Conservation (phyloP, 2,888 invertebrate genomes). For the Halocaridina rubra region DNA sequence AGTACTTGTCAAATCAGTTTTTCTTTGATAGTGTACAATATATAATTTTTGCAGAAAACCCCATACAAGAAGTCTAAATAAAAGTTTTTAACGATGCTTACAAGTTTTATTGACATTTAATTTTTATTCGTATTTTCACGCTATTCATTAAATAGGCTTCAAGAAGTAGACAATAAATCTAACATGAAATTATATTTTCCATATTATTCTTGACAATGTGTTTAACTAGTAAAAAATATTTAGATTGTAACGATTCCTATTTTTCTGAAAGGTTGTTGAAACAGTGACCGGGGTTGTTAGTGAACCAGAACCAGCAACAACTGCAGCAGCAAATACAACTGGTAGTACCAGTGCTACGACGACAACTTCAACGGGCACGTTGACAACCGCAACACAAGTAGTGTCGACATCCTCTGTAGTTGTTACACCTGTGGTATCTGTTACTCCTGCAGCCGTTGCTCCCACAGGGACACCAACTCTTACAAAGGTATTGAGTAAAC, state of each 20-base stretch:
- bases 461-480: conserved; percentile 13
- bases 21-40: too few species aligned
- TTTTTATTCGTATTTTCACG: too few species aligned
- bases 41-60: too few species aligned
- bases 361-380: neutral
- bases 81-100: too few species aligned
- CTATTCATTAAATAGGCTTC: too few species aligned
- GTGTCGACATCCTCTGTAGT: neutral
- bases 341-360: neutral
- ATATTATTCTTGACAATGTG: neutral
- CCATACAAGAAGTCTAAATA: too few species aligned
- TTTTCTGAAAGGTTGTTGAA: conserved; percentile 83
- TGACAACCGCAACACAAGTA: neutral
- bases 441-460: neutral
- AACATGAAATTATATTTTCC: neutral
- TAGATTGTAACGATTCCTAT: too few species aligned
- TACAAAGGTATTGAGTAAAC: conserved; percentile 3
- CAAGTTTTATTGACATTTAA: too few species aligned
- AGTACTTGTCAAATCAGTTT: too few species aligned
- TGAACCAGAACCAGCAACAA: conserved; percentile 65
- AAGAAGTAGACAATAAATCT: too few species aligned
- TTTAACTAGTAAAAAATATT: too few species aligned
- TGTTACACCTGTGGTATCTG: conserved; percentile 18
- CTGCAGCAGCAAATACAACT: neutral
- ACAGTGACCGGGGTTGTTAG: conserved; percentile 71